phyloP scores from a whole-genome alignment of 64 coral and sea anemone genomes.

The Acropora tenuis region DNA sequence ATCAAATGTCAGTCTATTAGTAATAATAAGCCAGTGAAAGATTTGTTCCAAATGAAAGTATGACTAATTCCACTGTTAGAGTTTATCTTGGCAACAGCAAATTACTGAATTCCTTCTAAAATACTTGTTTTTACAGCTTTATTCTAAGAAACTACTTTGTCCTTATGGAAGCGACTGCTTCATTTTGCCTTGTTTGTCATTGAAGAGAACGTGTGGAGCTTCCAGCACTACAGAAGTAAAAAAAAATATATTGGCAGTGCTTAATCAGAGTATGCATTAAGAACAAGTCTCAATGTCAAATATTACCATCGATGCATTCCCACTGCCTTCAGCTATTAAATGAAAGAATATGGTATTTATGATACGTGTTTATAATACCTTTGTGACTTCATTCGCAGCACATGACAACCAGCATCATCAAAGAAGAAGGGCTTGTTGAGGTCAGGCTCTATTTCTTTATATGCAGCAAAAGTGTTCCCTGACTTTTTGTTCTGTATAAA shows the following conservation, averaged over 20 bases:
- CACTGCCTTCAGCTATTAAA: constrained; percentile 2
- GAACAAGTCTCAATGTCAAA: constrained; percentile 1
- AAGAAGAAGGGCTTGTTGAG: constrained; percentile 45
- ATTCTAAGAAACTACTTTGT: constrained; percentile 15
- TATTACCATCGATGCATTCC: background rate
- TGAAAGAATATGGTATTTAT: background rate
- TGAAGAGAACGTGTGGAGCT: background rate
- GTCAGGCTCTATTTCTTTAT: constrained; percentile 41
- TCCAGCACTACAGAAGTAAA: background rate
- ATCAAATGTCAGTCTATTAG: too few relatives aligned
- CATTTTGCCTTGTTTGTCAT: constrained; percentile 12
- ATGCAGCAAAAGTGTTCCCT: constrained; percentile 8
- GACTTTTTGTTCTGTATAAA: constrained; percentile 21
- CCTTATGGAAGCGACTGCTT: background rate
- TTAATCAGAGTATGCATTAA: background rate
- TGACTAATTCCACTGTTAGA: background rate
- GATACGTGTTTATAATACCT: constrained; percentile 26
- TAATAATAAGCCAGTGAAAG: background rate
- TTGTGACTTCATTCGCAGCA: constrained; percentile 17
- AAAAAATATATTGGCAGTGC: background rate
- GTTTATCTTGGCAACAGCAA: too few relatives aligned
- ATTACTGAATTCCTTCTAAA: background rate
- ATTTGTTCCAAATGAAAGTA: background rate
- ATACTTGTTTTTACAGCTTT: background rate
- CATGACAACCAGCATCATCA: constrained; percentile 46